Base-by-base conservation (phyloP, 2,113 vertebrate species). In the Onychorhynchus coronatus region DNA sequence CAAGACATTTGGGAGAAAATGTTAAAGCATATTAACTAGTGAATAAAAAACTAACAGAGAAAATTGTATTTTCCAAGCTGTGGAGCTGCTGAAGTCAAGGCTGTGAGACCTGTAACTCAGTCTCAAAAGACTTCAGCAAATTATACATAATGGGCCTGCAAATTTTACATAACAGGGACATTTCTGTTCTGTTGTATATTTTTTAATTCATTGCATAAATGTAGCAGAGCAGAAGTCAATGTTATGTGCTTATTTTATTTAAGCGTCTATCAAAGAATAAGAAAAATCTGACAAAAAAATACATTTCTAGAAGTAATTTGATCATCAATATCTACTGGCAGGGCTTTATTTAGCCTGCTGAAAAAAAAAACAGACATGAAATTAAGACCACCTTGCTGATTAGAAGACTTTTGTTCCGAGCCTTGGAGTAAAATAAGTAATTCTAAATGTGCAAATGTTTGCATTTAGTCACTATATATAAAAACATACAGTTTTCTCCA, bases 81-180 rank as follows among this genome's bases (percentile, higher is more conserved):
- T 3, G 55, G 17, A 74, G 49, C 78, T 87, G 47, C 73, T 52
- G 90, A 74, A 88, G 87, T 62, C 91, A 13, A 1, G 90, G 88
- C 95, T 92, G 79, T 20, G 62, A 91, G 93, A 96, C 88, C 88
- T 75, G 79, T 41, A 74, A 61, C 75, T 85, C 49, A 5, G 63
- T 67, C 85, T 78, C 88, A 44, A 71, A 96, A 91, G 78, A 83
- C 91, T 96, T 87, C 30, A 93, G 59, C n/a, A 92, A 94, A 92
- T 93, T 84, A 81, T 16, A 89, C 4, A 12, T 78, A 93, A 96
- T 62, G 90, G 79, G 88, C 82, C 93, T 86, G 90, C 56, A 96
- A 96, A 96, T 96, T 78, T 91, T 75, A 52, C 56, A 59, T 88
- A 92, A 95, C 68, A 71, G 58, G 79, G 72, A 50, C 44, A 39